A percentile compares a stretch with the other conserved stretches of the same genome.
Conservation (phyloP, 2,888 invertebrate genomes). For the Acanthosepion lycidas region DNA sequence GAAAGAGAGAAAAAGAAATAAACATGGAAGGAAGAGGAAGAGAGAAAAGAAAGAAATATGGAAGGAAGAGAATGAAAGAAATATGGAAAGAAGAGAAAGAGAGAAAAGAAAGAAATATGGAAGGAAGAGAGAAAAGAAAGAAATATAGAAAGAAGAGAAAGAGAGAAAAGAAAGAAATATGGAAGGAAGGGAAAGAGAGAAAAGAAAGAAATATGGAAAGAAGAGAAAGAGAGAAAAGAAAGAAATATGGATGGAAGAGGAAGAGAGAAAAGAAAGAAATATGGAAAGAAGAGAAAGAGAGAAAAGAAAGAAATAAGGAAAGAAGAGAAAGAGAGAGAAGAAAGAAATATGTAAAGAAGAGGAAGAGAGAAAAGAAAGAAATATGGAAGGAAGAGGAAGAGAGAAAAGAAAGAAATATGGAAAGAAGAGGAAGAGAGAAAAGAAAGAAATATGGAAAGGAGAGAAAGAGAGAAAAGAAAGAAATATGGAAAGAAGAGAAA, state of each 20-base stretch:
- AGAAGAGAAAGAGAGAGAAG: background rate
- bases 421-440: background rate
- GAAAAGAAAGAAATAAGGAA: background rate
- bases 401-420: background rate
- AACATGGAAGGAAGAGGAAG: background rate
- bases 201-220: background rate
- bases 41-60: background rate
- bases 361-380: background rate
- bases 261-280: background rate
- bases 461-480: background rate
- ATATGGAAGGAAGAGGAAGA: too few relatives aligned
- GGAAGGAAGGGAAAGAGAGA: too few relatives aligned
- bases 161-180: background rate
- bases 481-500: background rate
- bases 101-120: background rate
- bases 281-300: background rate
- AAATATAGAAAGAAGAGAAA: background rate
- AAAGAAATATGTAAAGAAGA: background rate
- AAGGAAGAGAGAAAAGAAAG: background rate
- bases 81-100: background rate
- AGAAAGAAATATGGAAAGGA: too few relatives aligned
- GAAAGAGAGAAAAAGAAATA: background rate
- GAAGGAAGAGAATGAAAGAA: too few relatives aligned
- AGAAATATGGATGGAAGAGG: too few relatives aligned
- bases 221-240: background rate